phyloP scores from a whole-genome alignment of 1,140 invertebrate genomes.

The Paramacrobiotus metropolitanus region DNA sequence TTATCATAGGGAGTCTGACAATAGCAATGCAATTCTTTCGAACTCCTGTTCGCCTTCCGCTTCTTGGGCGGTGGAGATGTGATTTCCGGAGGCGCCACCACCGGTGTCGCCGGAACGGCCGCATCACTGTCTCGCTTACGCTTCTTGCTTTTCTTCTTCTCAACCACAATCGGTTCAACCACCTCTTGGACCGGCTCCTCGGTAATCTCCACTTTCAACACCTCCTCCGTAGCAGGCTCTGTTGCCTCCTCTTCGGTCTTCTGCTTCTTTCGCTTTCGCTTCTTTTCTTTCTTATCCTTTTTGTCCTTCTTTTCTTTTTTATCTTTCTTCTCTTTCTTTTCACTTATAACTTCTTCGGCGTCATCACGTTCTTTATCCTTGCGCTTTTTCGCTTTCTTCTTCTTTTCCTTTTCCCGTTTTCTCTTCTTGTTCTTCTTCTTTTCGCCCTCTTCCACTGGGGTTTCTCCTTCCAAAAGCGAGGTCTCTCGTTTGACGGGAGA shows the following conservation, averaged over 20 bases:
- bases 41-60: slow-evolving; percentile 31
- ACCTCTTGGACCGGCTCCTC: too few species aligned
- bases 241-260: too few species aligned
- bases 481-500: not conserved
- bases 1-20: slow-evolving; percentile 86
- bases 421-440: not conserved
- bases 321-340: too few species aligned
- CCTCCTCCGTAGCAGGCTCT: too few species aligned
- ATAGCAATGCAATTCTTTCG: slow-evolving; percentile 73
- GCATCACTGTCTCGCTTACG: not conserved
- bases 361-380: not conserved
- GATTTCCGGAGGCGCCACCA: not conserved
- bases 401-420: not conserved
- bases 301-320: too few species aligned
- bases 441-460: not conserved
- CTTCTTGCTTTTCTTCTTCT: not conserved
- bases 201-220: too few species aligned
- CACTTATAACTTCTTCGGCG: too few species aligned
- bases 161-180: too few species aligned
- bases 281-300: too few species aligned
- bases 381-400: not conserved
- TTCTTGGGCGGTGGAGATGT: not conserved
- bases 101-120: not conserved
- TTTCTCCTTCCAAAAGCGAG: not conserved
- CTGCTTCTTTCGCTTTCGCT: too few species aligned